Evolutionary conservation across 2,888 invertebrate genomes (phyloP).

Genomic region (Cordilura impudica): DNA sequence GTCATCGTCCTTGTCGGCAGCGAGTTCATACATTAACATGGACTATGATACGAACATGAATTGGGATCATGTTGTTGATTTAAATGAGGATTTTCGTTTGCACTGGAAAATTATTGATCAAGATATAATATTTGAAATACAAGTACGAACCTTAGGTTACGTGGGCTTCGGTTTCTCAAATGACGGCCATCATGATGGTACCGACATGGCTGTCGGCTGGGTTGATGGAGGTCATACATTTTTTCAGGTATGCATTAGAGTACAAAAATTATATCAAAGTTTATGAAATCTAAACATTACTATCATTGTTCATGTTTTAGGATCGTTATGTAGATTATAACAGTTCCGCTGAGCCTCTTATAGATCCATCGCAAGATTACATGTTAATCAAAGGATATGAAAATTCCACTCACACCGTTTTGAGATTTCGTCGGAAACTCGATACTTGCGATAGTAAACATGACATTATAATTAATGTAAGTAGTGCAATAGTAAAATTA

Average conservation of each 20-base stretch:
- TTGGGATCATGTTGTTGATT: slow-evolving; percentile 78
- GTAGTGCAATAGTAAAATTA: slow-evolving; percentile 67
- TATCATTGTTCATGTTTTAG: slow-evolving; percentile 77
- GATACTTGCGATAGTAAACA: slow-evolving; percentile 87
- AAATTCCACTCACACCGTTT: slow-evolving; percentile 88
- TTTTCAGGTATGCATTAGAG: slow-evolving; percentile 82
- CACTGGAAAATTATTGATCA: slow-evolving; percentile 84
- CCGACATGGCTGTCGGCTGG: slow-evolving; percentile 92
- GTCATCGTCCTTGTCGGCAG: slow-evolving; percentile 19
- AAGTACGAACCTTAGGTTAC: slow-evolving; percentile 88
- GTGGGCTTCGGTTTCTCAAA: slow-evolving; percentile 90
- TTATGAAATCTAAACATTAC: not conserved
- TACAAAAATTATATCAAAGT: not conserved
- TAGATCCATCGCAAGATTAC: slow-evolving; percentile 89
- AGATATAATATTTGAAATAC: slow-evolving; percentile 87
- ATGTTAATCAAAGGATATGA: slow-evolving; percentile 87
- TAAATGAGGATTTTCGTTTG: slow-evolving; percentile 79
- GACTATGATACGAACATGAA: slow-evolving; percentile 67
- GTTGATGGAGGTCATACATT: slow-evolving; percentile 87
- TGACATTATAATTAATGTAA: slow-evolving; percentile 83
- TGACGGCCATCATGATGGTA: slow-evolving; percentile 85
- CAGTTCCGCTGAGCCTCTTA: slow-evolving; percentile 82
- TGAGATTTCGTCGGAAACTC: slow-evolving; percentile 86
- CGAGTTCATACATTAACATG: slow-evolving; percentile 51
- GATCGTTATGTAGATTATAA: slow-evolving; percentile 85